Evolutionary conservation across 2,797 vertebrate genomes (phyloP), one percentile per base, ranked within the genome.

Genomic region (Gadopsis marmoratus): DNA sequence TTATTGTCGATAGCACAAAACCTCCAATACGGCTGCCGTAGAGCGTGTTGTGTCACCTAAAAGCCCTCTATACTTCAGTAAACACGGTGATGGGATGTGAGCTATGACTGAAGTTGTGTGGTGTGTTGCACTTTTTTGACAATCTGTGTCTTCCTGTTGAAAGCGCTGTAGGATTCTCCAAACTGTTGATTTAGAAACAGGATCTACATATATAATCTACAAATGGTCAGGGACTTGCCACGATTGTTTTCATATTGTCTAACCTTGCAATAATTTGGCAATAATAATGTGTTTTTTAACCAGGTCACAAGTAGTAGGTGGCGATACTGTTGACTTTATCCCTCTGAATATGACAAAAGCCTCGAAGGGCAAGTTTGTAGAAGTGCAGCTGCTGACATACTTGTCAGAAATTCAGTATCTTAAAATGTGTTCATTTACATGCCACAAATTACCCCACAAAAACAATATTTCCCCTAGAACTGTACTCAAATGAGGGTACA

Each of bases 111-210:
- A 63, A 7, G 41, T 55, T 65, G 23, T 82, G 82, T 76, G 65
- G 71, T 89, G 83, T 88, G 69, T 91, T 91, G 89, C 89, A 91
- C 85, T 76, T 87, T 92, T 90, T 90, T 81, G 86, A 88, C 85
- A 93, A 92, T 94, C 91, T 92, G 82, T 89, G 93, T 94, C 91
- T 94, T 92, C 90, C 89, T 80, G 58, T 76, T 72, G 55, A 84
- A 89, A 78, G 83, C 10, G 41, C 74, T 73, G 58, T 81, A 26
- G 58, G 51, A 76, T 81, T 78, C 31, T 75, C n/a, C 35, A 53
- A 61, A 68, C 59, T 10, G 12, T 26, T 59, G 54, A 68, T 66
- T 64, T 51, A 23, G 9, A 67, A 47, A 43, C 48, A 50, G 37
- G 65, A 45, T 54, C 26, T 8, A 13, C 26, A 29, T 33, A 21